Conservation (phyloP, 2,113 vertebrate species). For the Oceanites oceanicus region DNA sequence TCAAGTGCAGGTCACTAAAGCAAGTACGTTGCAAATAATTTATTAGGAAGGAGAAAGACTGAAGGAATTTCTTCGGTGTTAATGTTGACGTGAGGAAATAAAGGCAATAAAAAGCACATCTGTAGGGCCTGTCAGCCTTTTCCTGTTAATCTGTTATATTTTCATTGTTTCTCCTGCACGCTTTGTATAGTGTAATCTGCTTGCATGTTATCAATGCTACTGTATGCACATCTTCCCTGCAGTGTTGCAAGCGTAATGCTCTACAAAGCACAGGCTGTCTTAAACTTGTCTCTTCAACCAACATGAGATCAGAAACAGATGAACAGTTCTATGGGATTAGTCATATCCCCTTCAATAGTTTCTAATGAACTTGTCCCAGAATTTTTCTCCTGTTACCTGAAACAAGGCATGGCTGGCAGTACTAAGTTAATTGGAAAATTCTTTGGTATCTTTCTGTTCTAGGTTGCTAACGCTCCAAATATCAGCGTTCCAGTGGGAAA, state of each 20-base stretch:
- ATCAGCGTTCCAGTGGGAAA: not conserved
- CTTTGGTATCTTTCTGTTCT: not conserved
- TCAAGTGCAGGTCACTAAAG: not conserved
- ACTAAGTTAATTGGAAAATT: not conserved
- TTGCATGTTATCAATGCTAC: not conserved
- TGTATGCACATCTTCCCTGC: not conserved
- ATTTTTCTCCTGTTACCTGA: not conserved
- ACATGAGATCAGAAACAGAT: not conserved
- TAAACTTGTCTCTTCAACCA: not conserved
- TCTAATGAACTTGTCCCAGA: not conserved
- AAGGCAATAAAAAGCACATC: not conserved
- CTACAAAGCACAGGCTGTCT: not conserved
- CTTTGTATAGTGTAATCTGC: not conserved
- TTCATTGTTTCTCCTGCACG: not conserved
- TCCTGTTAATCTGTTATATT: not conserved
- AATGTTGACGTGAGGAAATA: not conserved
- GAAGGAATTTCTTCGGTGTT: not conserved
- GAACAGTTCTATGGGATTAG: not conserved
- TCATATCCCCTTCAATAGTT: not conserved
- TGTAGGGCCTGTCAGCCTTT: not conserved
- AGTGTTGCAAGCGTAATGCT: not conserved
- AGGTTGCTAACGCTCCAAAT: not conserved
- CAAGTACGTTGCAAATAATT: not conserved
- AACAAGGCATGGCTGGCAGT: not conserved
- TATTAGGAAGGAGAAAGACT: not conserved